Percentiles rank a stretch among this genome's conserved stretches.
Evolutionary conservation across 23 tunicate genomes (phyloP).

Genomic region (Halocynthia aurantium): DNA sequence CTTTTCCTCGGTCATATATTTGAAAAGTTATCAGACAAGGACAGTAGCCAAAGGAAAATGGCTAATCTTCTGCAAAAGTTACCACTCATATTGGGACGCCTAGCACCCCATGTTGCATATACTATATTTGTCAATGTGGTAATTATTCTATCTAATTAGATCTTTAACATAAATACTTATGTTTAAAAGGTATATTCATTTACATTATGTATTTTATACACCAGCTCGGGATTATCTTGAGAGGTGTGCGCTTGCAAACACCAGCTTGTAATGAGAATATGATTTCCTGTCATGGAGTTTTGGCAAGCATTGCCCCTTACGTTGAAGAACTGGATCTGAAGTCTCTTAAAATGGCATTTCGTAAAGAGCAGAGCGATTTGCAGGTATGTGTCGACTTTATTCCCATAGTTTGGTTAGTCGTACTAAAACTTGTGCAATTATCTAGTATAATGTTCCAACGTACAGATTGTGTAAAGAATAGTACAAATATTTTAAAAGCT

Average conservation of each 20-base stretch:
- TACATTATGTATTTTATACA: background rate
- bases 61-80: conserved; percentile 39
- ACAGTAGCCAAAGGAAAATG: conserved; percentile 13
- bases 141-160: background rate
- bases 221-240: conserved; percentile 22
- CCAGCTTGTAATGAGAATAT: conserved; percentile 30
- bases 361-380: conserved; percentile 67
- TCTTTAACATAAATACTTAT: background rate
- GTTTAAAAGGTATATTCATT: background rate
- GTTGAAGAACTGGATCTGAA: conserved; percentile 56
- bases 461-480: too few species aligned
- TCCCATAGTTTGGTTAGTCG: too few species aligned
- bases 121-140: conserved; percentile 56
- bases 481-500: too few species aligned
- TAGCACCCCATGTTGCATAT: conserved; percentile 60
- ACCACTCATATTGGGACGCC: conserved; percentile 13
- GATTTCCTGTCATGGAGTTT: conserved; percentile 28
- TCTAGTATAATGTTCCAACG: too few species aligned
- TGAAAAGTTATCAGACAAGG: conserved; percentile 50
- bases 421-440: too few species aligned
- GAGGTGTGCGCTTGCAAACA: conserved; percentile 24
- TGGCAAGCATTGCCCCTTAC: conserved; percentile 39
- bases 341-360: conserved; percentile 49
- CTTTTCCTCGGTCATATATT: conserved; percentile 57
- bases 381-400: conserved; percentile 20